These are phyloP conservation scores for Caenorhabditis plicata DNA, from an alignment of 2,888 invertebrate genomes.

Conservation along the genomic window DNA sequence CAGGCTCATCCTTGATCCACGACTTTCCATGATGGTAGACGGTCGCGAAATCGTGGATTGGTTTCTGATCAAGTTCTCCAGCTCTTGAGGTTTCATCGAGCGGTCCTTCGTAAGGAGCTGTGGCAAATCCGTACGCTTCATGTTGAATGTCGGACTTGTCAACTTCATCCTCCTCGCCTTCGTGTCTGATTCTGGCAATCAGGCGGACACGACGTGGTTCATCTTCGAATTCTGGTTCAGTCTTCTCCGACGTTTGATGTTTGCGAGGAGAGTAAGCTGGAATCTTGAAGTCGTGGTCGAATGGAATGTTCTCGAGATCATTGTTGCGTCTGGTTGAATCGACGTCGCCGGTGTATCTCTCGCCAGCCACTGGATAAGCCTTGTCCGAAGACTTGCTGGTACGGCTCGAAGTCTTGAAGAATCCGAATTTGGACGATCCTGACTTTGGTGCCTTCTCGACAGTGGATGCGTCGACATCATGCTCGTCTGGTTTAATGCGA, in stretches of 20 bases:
- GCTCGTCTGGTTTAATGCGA: conserved; percentile 9
- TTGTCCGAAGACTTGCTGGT: conserved; percentile 2
- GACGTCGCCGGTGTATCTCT: conserved; percentile 17
- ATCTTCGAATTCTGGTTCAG: conserved; percentile 3
- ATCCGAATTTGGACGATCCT: conserved; percentile 10
- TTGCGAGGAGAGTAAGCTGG: conserved; percentile 11
- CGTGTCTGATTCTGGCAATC: conserved; percentile 23
- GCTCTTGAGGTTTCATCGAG: conserved; percentile 21
- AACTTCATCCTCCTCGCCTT: conserved; percentile 36
- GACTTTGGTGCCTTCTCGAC: conserved; percentile 8
- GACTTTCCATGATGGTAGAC: conserved; percentile 37
- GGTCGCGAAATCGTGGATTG: conserved; percentile 14
- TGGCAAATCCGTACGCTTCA: conserved; percentile 13
- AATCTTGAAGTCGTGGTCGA: conserved; percentile 11
- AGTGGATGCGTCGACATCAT: background rate
- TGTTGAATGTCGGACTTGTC: too few relatives aligned
- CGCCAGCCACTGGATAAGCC: conserved; percentile 11
- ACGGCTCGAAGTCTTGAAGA: conserved; percentile 11
- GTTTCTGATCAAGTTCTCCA: conserved; percentile 22
- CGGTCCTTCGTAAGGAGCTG: conserved; percentile 20
- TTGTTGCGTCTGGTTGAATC: conserved; percentile 10
- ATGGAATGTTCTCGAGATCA: conserved; percentile 20
- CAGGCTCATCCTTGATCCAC: conserved; percentile 8
- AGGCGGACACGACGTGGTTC: background rate
- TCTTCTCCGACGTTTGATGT: background rate